phyloP scores from a whole-genome alignment of 2,888 invertebrate genomes.

The Silvanus unidentatus region DNA sequence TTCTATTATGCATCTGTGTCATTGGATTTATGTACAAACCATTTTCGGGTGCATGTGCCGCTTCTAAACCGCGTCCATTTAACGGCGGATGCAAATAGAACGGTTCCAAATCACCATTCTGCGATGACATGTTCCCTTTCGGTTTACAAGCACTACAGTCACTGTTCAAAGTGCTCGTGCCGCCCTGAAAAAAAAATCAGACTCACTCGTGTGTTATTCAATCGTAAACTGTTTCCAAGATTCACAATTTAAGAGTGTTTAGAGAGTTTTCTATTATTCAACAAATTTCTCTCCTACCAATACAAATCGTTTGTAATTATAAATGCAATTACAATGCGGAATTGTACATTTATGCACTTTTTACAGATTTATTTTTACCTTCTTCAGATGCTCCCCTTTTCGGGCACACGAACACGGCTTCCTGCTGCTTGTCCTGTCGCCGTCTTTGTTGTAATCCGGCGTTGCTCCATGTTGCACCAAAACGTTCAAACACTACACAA shows the following conservation, averaged over 20 bases:
- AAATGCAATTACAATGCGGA: no score
- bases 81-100: slow-evolving; percentile 73
- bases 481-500: slow-evolving; percentile 68
- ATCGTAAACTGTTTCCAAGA: neutral
- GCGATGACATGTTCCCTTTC: slow-evolving; percentile 40
- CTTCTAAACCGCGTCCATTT: slow-evolving; percentile 37
- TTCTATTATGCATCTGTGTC: slow-evolving; percentile 48
- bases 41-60: slow-evolving; percentile 58
- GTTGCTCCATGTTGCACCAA: slow-evolving; percentile 74
- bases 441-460: slow-evolving; percentile 56
- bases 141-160: slow-evolving; percentile 45
- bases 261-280: no score
- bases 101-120: slow-evolving; percentile 51
- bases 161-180: slow-evolving; percentile 27
- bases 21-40: slow-evolving; percentile 83
- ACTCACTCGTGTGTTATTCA: slow-evolving; percentile 1
- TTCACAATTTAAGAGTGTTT: no score
- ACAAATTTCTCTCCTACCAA: no score
- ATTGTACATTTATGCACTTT: no score
- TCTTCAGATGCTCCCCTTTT: slow-evolving; percentile 41
- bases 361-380: slow-evolving; percentile 35
- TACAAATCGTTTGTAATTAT: no score
- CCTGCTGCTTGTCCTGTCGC: slow-evolving; percentile 38
- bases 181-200: slow-evolving; percentile 26
- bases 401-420: slow-evolving; percentile 46